Evolutionary conservation across 2,888 invertebrate species (phyloP).

Genomic region (Andrena camellia): DNA sequence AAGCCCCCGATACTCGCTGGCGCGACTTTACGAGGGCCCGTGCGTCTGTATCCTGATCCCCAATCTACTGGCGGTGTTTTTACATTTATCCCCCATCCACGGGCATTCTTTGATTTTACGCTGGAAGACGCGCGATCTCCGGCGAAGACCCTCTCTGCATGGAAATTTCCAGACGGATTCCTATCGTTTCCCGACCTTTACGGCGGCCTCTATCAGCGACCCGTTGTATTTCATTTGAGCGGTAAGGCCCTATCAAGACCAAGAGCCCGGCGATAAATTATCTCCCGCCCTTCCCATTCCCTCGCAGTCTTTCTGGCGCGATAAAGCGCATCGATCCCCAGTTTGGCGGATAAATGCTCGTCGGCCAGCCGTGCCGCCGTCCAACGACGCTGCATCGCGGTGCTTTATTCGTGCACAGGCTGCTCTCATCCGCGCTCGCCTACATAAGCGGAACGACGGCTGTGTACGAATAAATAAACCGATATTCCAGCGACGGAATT

Average conservation of each 20-base stretch:
- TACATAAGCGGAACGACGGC: conserved; percentile 14
- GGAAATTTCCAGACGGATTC: conserved; percentile 25
- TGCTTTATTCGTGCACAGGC: conserved; percentile 31
- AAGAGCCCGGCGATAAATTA: conserved; percentile 61
- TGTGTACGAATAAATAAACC: conserved; percentile 56
- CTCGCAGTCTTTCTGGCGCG: conserved; percentile 42
- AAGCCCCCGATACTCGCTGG: neutral
- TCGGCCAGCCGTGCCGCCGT: conserved; percentile 14
- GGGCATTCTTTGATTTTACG: conserved; percentile 1
- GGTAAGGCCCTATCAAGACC: conserved; percentile 62
- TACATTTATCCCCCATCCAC: neutral
- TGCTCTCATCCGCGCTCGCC: neutral
- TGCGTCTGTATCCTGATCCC: neutral
- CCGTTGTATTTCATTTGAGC: conserved; percentile 57
- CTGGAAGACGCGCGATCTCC: neutral
- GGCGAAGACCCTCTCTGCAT: too few species aligned
- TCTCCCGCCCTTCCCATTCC: conserved; percentile 20
- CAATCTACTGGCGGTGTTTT: neutral
- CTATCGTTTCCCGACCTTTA: conserved; percentile 49
- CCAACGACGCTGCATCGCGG: conserved; percentile 8
- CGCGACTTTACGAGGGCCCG: neutral
- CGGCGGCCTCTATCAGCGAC: conserved; percentile 38
- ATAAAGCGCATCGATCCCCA: conserved; percentile 65
- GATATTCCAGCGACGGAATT: conserved; percentile 58
- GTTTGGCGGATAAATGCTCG: conserved; percentile 55